A percentile compares a stretch with the other conserved stretches of the same genome.
Conservation (phyloP, 2,797 vertebrate species). For the Sebastes elongatus region DNA sequence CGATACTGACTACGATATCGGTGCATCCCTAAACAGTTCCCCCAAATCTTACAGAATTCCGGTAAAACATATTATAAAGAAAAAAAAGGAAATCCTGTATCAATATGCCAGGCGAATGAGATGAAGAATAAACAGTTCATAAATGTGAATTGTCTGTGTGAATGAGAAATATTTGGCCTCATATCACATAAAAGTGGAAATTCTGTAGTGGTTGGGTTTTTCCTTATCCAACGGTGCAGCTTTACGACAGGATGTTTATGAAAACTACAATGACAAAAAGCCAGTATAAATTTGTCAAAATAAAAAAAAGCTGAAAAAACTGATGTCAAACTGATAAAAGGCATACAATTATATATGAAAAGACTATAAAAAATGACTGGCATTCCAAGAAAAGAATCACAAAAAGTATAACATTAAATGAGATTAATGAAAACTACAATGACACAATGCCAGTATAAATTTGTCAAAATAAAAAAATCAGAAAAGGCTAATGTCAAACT, state of each 20-base stretch:
- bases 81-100: background rate
- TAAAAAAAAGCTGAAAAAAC: background rate
- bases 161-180: background rate
- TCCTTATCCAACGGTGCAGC: background rate
- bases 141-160: background rate
- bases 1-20: too few species aligned
- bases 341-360: background rate
- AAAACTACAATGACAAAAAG: background rate
- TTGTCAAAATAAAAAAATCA: background rate
- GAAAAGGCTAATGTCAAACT: background rate
- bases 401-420: background rate
- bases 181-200: background rate
- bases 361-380: background rate
- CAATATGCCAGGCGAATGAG: background rate
- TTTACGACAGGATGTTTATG: background rate
- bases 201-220: background rate
- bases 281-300: background rate
- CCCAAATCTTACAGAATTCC: background rate
- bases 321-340: background rate
- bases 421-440: background rate
- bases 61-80: background rate
- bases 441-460: background rate
- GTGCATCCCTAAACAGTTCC: background rate
- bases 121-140: background rate
- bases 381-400: background rate